Evolutionary conservation across 2,888 invertebrate species (phyloP).

Genomic region (Cosmorhoe ocellata): DNA sequence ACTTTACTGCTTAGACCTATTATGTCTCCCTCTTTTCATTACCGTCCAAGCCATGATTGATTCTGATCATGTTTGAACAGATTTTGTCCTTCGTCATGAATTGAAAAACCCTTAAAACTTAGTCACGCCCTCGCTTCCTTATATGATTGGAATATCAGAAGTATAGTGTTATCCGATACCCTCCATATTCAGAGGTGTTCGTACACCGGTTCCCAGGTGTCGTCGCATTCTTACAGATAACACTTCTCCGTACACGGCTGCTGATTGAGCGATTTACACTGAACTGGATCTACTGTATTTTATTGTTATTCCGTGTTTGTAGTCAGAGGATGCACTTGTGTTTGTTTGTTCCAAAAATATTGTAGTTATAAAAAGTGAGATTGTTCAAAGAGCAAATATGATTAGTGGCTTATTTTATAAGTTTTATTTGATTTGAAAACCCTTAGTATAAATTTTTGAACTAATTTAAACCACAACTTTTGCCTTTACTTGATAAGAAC

Average conservation of each 20-base stretch:
- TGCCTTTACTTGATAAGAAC: too few species aligned
- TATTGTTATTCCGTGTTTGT: conserved; percentile 7
- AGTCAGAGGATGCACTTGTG: conserved; percentile 17
- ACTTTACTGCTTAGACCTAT: too few species aligned
- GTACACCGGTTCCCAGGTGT: conserved; percentile 45
- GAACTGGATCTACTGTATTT: conserved; percentile 29
- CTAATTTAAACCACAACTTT: not conserved
- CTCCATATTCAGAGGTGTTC: conserved; percentile 12
- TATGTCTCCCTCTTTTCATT: too few species aligned
- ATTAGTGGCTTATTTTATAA: too few species aligned
- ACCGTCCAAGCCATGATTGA: too few species aligned
- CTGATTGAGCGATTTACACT: conserved; percentile 42
- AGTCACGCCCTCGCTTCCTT: too few species aligned
- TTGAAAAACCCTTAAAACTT: too few species aligned
- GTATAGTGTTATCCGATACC: conserved; percentile 19
- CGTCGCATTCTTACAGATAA: conserved; percentile 53
- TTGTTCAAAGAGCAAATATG: too few species aligned
- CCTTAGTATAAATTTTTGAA: too few species aligned
- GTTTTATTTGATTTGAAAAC: too few species aligned
- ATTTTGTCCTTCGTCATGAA: too few species aligned
- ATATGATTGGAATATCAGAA: conserved; percentile 11
- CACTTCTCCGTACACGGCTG: conserved; percentile 54
- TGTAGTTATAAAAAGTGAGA: not conserved
- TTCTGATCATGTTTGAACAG: too few species aligned
- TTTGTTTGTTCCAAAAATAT: not conserved